phyloP scores from a whole-genome alignment of 1,140 invertebrate species.

The Cephus cinctus region DNA sequence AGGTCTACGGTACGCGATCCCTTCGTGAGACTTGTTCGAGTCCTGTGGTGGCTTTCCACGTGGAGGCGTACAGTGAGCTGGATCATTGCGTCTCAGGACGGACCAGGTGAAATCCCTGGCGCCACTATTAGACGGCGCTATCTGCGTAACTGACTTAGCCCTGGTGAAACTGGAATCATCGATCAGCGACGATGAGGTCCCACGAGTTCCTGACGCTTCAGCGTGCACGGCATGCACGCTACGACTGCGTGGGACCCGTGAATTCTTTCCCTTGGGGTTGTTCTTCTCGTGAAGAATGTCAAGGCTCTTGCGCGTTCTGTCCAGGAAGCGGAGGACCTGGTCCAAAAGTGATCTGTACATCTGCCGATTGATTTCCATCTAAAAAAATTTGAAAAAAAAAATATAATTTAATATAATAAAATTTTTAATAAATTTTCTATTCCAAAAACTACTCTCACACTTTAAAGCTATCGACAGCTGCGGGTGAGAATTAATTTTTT shows the following conservation, averaged over 20 bases:
- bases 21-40: slow-evolving; percentile 32
- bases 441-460: too few species aligned
- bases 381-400: slow-evolving; percentile 37
- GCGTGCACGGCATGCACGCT: slow-evolving; percentile 51
- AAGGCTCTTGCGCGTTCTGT: slow-evolving; percentile 68
- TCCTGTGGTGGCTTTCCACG: slow-evolving; percentile 29
- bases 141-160: slow-evolving; percentile 50
- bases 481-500: too few species aligned
- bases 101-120: slow-evolving; percentile 48
- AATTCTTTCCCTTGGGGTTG: slow-evolving; percentile 31
- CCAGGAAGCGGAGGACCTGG: slow-evolving; percentile 73
- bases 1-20: slow-evolving; percentile 35
- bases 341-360: slow-evolving; percentile 80
- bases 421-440: too few species aligned
- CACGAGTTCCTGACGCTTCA: slow-evolving; percentile 17
- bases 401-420: too few species aligned
- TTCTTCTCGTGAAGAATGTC: slow-evolving; percentile 52
- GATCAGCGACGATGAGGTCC: slow-evolving; percentile 18
- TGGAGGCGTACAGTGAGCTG: slow-evolving; percentile 32
- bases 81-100: slow-evolving; percentile 45
- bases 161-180: slow-evolving; percentile 38
- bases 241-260: slow-evolving; percentile 47
- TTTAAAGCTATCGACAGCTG: too few species aligned
- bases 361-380: slow-evolving; percentile 74
- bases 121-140: slow-evolving; percentile 16